Conservation (phyloP, 2,888 invertebrate genomes). For the Thelaira solivaga region DNA sequence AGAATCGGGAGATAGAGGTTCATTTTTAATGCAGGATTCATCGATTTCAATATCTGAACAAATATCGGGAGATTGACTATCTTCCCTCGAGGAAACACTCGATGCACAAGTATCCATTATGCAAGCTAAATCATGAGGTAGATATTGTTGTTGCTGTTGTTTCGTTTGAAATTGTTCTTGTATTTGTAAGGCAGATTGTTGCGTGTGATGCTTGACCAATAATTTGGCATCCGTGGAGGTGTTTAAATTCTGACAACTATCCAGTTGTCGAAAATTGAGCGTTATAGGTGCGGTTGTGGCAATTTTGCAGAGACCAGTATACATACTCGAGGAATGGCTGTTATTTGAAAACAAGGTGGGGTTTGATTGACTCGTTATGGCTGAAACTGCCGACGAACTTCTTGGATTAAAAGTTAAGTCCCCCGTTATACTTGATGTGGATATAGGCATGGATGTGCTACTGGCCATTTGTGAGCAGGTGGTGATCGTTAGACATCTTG, state of each 20-base stretch:
- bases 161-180: constrained; percentile 20
- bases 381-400: constrained; percentile 59
- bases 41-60: constrained; percentile 77
- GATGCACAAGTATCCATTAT: constrained; percentile 67
- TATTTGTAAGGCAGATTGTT: constrained; percentile 48
- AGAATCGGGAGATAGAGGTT: constrained; percentile 86
- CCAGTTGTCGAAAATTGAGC: constrained; percentile 65
- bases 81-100: constrained; percentile 69
- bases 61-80: constrained; percentile 72
- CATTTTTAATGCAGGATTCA: constrained; percentile 82
- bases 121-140: constrained; percentile 68
- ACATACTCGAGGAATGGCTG: constrained; percentile 58
- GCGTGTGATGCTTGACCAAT: constrained; percentile 41
- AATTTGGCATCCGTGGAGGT: constrained; percentile 52
- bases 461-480: constrained; percentile 60
- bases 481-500: constrained; percentile 69
- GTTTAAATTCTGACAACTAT: constrained; percentile 41
- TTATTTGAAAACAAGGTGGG: constrained; percentile 52
- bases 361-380: constrained; percentile 57
- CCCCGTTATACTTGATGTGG: constrained; percentile 28
- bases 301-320: constrained; percentile 63
- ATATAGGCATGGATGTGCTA: constrained; percentile 56
- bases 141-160: constrained; percentile 69
- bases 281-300: constrained; percentile 64
- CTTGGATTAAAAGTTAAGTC: constrained; percentile 39